A percentile compares a stretch with the other conserved stretches of the same genome.
phyloP scores from a whole-genome alignment of 2,888 invertebrate species.

The Tachina fera region DNA sequence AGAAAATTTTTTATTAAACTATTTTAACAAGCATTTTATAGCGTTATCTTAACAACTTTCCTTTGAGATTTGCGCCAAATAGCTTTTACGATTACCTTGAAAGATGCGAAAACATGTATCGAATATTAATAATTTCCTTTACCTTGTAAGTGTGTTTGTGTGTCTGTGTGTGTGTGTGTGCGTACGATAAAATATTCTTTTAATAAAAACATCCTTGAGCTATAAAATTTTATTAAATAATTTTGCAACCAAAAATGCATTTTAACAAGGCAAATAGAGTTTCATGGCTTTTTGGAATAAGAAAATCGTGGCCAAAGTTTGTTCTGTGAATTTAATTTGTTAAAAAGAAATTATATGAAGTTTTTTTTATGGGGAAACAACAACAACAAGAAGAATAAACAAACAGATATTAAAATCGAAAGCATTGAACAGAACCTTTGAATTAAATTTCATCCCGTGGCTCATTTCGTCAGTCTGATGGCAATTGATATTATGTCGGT shows the following conservation, averaged over 20 bases:
- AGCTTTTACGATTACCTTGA: slow-evolving; percentile 4
- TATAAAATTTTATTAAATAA: slow-evolving; percentile 30
- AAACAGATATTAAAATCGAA: background rate
- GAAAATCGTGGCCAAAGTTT: background rate
- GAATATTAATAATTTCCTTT: slow-evolving; percentile 49
- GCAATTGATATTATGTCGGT: too few species aligned
- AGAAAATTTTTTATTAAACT: slow-evolving; percentile 7
- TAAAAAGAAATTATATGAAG: background rate
- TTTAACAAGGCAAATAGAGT: slow-evolving; percentile 1
- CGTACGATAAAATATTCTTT: slow-evolving; percentile 1
- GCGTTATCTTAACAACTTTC: slow-evolving; percentile 12
- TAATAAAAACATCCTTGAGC: slow-evolving; percentile 16
- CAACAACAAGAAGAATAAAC: too few species aligned
- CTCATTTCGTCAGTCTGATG: too few species aligned
- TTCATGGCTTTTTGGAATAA: background rate
- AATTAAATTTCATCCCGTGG: too few species aligned
- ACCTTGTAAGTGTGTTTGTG: background rate
- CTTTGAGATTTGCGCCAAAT: slow-evolving; percentile 8
- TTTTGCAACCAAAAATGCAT: slow-evolving; percentile 25
- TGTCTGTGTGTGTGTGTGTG: too few species aligned
- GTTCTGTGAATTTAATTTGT: background rate
- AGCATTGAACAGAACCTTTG: background rate
- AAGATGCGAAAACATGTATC: slow-evolving; percentile 29
- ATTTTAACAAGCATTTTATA: slow-evolving; percentile 19
- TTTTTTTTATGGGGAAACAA: background rate